These are phyloP conservation scores for Anorthoa munda DNA, from an alignment of 2,888 invertebrate genomes.

Conservation along the genomic window DNA sequence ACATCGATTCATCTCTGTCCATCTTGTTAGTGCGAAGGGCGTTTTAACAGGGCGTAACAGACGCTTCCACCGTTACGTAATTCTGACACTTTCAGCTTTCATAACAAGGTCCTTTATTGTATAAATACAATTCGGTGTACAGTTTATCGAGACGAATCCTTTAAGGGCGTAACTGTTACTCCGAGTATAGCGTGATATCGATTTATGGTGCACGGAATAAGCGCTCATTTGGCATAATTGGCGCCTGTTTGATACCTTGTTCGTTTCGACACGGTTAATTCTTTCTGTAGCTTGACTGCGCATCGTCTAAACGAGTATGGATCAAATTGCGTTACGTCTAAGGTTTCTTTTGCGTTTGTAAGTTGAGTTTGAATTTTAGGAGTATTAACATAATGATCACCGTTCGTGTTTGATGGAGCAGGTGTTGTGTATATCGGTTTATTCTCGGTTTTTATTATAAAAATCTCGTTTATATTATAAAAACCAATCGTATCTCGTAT, in stretches of 20 bases:
- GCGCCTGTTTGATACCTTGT: slow-evolving; percentile 84
- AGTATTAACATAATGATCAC: slow-evolving; percentile 89
- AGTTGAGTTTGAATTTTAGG: slow-evolving; percentile 77
- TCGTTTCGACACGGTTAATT: slow-evolving; percentile 82
- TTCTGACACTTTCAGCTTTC: slow-evolving; percentile 89
- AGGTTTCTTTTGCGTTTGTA: slow-evolving; percentile 77
- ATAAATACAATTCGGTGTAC: slow-evolving; percentile 79
- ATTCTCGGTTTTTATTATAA: slow-evolving; percentile 89
- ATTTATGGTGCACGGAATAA: slow-evolving; percentile 88
- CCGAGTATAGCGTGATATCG: slow-evolving; percentile 85
- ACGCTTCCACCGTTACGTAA: slow-evolving; percentile 89
- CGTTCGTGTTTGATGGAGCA: slow-evolving; percentile 88
- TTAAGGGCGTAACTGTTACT: slow-evolving; percentile 88
- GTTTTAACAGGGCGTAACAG: slow-evolving; percentile 89
- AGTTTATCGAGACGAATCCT: slow-evolving; percentile 82
- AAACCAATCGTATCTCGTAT: slow-evolving; percentile 79
- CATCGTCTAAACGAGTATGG: slow-evolving; percentile 73
- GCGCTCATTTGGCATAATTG: slow-evolving; percentile 89
- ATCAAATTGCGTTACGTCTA: slow-evolving; percentile 74
- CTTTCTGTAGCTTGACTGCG: slow-evolving; percentile 77
- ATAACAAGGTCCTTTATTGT: slow-evolving; percentile 89
- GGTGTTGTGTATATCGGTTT: slow-evolving; percentile 89
- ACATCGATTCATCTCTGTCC: slow-evolving; percentile 83
- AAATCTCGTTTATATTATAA: slow-evolving; percentile 87
- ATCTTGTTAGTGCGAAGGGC: slow-evolving; percentile 88